These are phyloP conservation scores for Poeciliopsis prolifica DNA, from an alignment of 2,113 vertebrate genomes.

Conservation along the genomic window DNA sequence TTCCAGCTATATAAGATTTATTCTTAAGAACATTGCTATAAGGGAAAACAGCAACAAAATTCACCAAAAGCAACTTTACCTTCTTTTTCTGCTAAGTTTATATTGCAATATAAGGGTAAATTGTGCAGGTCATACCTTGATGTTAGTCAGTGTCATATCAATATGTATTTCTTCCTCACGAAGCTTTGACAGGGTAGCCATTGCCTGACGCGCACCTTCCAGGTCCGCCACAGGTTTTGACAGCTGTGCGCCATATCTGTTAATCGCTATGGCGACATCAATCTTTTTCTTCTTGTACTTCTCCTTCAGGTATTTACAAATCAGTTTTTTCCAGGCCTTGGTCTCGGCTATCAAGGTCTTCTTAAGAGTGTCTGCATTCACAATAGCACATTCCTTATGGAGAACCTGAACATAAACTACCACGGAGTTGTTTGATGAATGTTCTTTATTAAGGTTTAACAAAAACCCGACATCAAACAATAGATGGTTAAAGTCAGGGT, in stretches of 20 bases:
- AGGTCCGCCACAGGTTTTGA: constrained; percentile 82
- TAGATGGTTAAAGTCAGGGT: no score
- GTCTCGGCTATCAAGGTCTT: constrained; percentile 78
- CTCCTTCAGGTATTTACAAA: constrained; percentile 84
- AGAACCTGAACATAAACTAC: no score
- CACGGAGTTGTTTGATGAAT: no score
- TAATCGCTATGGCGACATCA: constrained; percentile 74
- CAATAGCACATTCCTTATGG: not conserved
- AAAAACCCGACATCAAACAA: no score
- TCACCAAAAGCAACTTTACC: no score
- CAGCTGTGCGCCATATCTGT: constrained; percentile 75
- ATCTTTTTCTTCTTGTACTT: constrained; percentile 85
- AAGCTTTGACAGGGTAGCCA: constrained; percentile 81
- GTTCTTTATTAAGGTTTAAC: no score
- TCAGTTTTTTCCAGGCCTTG: constrained; percentile 84
- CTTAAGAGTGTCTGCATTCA: constrained; percentile 80
- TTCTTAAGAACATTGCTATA: no score
- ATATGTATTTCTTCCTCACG: constrained; percentile 82
- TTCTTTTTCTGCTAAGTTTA: no score
- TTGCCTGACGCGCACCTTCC: constrained; percentile 84
- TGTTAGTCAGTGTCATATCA: constrained; percentile 83
- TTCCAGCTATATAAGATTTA: no score
- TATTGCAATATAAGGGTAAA: no score
- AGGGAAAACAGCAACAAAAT: no score
- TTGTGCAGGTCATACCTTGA: constrained; percentile 79